Conservation (phyloP, 2,888 invertebrate genomes). For the Rhimphoctona megacephalus region DNA sequence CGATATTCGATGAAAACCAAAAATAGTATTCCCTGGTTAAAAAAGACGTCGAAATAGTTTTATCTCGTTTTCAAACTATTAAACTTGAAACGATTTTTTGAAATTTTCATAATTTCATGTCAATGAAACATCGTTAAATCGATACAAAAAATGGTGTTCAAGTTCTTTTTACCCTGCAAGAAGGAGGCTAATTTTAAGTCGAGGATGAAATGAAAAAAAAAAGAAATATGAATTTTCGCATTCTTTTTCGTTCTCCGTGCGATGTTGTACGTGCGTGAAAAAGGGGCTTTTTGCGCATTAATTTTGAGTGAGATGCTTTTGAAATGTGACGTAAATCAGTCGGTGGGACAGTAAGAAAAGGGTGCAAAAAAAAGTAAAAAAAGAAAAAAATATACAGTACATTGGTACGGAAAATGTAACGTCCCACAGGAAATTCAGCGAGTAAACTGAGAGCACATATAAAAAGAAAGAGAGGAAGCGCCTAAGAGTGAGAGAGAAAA, state of each 20-base stretch:
- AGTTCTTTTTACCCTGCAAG: background rate
- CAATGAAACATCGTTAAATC: background rate
- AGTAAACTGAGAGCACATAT: constrained; percentile 2
- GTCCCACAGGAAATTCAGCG: constrained; percentile 8
- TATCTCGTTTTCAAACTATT: background rate
- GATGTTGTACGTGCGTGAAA: background rate
- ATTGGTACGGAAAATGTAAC: constrained; percentile 15
- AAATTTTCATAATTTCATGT: background rate
- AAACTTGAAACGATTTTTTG: background rate
- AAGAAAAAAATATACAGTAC: constrained; percentile 16
- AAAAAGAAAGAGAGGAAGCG: background rate
- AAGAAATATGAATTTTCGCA: background rate
- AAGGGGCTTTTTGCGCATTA: background rate
- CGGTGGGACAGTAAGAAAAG: background rate
- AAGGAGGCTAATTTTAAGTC: background rate
- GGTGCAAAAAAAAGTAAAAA: background rate
- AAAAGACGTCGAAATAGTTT: background rate
- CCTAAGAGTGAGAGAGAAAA: background rate
- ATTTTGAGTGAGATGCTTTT: constrained; percentile 2
- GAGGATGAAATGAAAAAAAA: background rate
- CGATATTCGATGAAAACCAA: too few relatives aligned
- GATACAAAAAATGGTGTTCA: background rate
- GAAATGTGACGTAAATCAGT: constrained; percentile 15
- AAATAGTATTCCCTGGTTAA: too few relatives aligned
- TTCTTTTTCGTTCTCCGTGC: background rate